These are phyloP conservation scores for Butastur rufipennis DNA, from an alignment of 2,113 vertebrate species.

Conservation along the genomic window DNA sequence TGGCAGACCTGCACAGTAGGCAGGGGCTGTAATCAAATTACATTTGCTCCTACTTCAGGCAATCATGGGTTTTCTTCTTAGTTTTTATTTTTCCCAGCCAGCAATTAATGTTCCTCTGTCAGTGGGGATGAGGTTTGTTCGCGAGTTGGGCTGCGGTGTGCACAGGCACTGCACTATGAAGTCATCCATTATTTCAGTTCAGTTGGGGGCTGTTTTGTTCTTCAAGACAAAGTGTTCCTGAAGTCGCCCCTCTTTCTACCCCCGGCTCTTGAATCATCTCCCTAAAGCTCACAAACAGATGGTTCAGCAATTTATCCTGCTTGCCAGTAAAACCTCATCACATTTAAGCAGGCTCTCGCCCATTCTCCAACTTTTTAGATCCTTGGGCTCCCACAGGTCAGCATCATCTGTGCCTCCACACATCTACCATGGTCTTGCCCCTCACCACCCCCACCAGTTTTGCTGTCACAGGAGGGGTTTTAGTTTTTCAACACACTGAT, in stretches of 20 bases:
- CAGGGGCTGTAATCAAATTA: neutral
- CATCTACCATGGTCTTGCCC: neutral
- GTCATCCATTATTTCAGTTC: neutral
- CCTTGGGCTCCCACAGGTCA: neutral
- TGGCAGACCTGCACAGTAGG: neutral
- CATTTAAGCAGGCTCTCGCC: neutral
- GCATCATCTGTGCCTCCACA: neutral
- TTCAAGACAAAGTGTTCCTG: neutral
- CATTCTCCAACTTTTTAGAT: neutral
- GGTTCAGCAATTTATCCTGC: neutral
- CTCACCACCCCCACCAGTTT: neutral
- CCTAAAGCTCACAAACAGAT: neutral
- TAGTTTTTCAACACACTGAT: neutral
- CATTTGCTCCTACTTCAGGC: neutral
- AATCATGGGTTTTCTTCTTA: neutral
- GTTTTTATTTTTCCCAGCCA: neutral
- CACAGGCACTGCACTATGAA: neutral
- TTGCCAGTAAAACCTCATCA: neutral
- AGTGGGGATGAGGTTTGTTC: neutral
- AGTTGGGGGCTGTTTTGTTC: neutral
- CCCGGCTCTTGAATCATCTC: conserved; percentile 23
- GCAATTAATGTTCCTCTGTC: neutral
- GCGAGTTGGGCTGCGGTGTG: fast-evolving
- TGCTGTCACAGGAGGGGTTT: neutral
- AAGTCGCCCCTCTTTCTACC: neutral